These are phyloP conservation scores for Limonius californicus DNA, from an alignment of 1,140 invertebrate genomes.

Conservation along the genomic window DNA sequence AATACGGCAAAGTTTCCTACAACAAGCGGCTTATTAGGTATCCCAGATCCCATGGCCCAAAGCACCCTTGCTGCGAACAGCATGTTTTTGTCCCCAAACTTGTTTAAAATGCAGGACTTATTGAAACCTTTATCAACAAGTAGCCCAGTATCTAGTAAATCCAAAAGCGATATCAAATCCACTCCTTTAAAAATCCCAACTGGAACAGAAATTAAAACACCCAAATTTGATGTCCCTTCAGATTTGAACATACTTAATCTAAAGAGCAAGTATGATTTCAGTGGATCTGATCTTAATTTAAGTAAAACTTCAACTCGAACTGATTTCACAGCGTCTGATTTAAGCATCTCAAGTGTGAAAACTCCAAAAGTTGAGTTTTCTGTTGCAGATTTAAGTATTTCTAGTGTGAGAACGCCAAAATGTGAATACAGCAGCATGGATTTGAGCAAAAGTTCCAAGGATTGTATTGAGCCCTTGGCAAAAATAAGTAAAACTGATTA, in stretches of 20 bases:
- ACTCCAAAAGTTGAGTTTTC: slow-evolving; percentile 43
- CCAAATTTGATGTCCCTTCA: slow-evolving; percentile 41
- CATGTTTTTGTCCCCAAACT: slow-evolving; percentile 58
- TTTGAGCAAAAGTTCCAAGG: slow-evolving; percentile 31
- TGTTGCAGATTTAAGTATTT: slow-evolving; percentile 31
- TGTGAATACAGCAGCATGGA: slow-evolving; percentile 32
- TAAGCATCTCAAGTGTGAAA: slow-evolving; percentile 42
- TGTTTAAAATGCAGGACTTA: slow-evolving; percentile 53
- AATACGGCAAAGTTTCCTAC: slow-evolving; percentile 58
- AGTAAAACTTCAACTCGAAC: slow-evolving; percentile 41
- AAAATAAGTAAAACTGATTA: slow-evolving; percentile 29
- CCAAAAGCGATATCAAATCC: slow-evolving; percentile 43
- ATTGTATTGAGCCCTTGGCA: slow-evolving; percentile 25
- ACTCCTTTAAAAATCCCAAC: slow-evolving; percentile 43
- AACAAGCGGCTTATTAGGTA: slow-evolving; percentile 53
- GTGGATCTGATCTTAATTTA: slow-evolving; percentile 42
- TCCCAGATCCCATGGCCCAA: slow-evolving; percentile 64
- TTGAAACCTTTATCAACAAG: slow-evolving; percentile 51
- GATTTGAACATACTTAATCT: slow-evolving; percentile 38
- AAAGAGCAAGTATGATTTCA: slow-evolving; percentile 42
- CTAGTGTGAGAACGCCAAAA: slow-evolving; percentile 12
- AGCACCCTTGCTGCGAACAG: slow-evolving; percentile 65
- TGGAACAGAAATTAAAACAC: slow-evolving; percentile 33
- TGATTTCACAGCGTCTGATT: slow-evolving; percentile 46
- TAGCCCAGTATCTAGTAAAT: slow-evolving; percentile 39